Conservation (phyloP, 2,797 vertebrate genomes). For the Chloroceryle inda region DNA sequence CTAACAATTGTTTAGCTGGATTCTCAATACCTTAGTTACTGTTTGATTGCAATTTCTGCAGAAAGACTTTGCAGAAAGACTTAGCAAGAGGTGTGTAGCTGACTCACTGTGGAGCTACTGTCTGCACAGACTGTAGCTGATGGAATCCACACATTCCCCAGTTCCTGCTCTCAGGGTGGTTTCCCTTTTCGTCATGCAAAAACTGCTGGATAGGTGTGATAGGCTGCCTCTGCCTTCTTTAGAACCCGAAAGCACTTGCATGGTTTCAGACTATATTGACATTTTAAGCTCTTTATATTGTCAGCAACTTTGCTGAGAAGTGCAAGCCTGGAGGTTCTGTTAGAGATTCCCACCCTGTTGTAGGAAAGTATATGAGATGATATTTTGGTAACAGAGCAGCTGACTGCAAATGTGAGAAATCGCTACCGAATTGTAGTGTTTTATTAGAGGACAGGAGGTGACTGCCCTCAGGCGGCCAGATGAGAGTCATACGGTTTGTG, state of each 20-base stretch:
- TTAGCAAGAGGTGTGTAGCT: neutral
- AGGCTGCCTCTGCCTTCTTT: neutral
- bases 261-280: neutral
- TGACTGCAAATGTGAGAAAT: neutral
- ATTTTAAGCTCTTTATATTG: neutral
- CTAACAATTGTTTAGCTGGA: neutral
- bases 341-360: neutral
- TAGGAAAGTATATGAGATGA: neutral
- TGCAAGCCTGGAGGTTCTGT: neutral
- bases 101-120: neutral
- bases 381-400: neutral
- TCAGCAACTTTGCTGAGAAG: neutral
- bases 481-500: neutral
- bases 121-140: neutral
- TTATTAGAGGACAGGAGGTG: neutral
- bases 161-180: neutral
- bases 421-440: neutral
- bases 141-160: neutral
- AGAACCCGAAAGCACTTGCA: neutral
- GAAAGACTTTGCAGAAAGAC: neutral
- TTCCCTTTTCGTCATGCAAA: neutral
- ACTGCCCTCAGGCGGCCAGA: conserved; percentile 66
- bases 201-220: neutral
- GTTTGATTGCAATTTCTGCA: neutral
- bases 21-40: neutral